These are phyloP conservation scores for Austrolebias charrua DNA, from an alignment of 2,797 vertebrate genomes.

Conservation along the genomic window DNA sequence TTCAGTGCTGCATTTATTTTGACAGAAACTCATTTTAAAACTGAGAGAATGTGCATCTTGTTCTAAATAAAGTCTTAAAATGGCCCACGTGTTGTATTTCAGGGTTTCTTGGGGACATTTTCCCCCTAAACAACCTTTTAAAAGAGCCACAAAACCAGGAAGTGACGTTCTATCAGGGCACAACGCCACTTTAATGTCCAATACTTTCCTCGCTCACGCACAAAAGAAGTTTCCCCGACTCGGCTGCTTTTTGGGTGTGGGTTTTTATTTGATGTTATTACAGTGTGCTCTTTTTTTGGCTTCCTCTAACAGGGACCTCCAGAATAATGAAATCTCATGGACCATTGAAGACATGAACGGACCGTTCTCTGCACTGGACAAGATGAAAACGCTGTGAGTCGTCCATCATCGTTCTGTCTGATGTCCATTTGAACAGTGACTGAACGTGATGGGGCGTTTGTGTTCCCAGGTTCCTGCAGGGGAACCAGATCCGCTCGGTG, in stretches of 20 bases:
- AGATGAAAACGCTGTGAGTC: slow-evolving; percentile 90
- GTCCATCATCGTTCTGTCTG: neutral
- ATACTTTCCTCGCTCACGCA: slow-evolving; percentile 20
- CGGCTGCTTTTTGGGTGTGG: slow-evolving; percentile 62
- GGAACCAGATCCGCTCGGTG: slow-evolving; percentile 94
- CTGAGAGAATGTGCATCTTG: too few relatives aligned
- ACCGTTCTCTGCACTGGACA: slow-evolving; percentile 93
- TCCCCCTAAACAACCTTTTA: slow-evolving; percentile 19
- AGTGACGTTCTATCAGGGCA: slow-evolving; percentile 60
- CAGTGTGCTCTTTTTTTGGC: slow-evolving; percentile 45
- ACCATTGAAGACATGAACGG: slow-evolving; percentile 98
- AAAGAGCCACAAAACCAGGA: slow-evolving; percentile 47
- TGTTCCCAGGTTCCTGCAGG: slow-evolving; percentile 85
- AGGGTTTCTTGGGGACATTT: too few relatives aligned
- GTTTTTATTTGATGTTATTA: slow-evolving; percentile 49
- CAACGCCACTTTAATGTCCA: slow-evolving; percentile 38
- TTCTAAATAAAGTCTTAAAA: too few relatives aligned
- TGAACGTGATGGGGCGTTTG: slow-evolving; percentile 19
- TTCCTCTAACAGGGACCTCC: slow-evolving; percentile 83
- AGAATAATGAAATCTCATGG: slow-evolving; percentile 99
- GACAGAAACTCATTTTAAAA: too few relatives aligned
- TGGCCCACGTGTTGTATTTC: too few relatives aligned
- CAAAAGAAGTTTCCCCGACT: slow-evolving; percentile 51
- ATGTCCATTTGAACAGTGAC: neutral
- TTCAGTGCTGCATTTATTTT: too few relatives aligned